Conservation (phyloP, 1,140 invertebrate species). For the Scylla paramamosain region DNA sequence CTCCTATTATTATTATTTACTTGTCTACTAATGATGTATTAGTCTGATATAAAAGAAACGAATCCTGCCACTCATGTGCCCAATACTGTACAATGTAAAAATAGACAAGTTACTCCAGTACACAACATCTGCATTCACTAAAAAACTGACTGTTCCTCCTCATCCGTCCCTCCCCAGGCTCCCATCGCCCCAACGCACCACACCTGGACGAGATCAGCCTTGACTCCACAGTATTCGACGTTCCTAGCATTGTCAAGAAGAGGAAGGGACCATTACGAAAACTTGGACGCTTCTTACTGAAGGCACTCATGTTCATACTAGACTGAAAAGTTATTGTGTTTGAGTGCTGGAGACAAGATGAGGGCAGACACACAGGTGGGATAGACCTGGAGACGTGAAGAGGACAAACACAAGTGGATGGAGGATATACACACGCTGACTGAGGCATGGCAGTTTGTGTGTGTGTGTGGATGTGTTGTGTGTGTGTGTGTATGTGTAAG, state of each 20-base stretch:
- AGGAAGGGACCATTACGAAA: conserved; percentile 76
- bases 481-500: conserved; percentile 6
- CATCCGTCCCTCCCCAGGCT: conserved; percentile 24
- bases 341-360: not conserved
- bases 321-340: conserved; percentile 58
- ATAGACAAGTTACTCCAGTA: too few species aligned
- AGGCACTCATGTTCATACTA: conserved; percentile 76
- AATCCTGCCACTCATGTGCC: too few species aligned
- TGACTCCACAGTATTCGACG: conserved; percentile 71
- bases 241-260: conserved; percentile 72
- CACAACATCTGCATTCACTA: too few species aligned
- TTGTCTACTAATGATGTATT: too few species aligned
- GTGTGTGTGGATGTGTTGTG: too few species aligned
- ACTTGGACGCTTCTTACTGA: conserved; percentile 75
- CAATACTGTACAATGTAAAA: too few species aligned
- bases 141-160: too few species aligned
- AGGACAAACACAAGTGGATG: not conserved
- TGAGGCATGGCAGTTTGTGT: not conserved
- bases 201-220: conserved; percentile 75
- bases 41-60: too few species aligned
- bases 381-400: not conserved
- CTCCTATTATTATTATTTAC: too few species aligned
- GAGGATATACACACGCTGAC: not conserved
- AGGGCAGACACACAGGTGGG: not conserved
- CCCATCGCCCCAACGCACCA: conserved; percentile 67